Conservation (phyloP, 2,888 invertebrate genomes). For the Zygogramma bicolorata region DNA sequence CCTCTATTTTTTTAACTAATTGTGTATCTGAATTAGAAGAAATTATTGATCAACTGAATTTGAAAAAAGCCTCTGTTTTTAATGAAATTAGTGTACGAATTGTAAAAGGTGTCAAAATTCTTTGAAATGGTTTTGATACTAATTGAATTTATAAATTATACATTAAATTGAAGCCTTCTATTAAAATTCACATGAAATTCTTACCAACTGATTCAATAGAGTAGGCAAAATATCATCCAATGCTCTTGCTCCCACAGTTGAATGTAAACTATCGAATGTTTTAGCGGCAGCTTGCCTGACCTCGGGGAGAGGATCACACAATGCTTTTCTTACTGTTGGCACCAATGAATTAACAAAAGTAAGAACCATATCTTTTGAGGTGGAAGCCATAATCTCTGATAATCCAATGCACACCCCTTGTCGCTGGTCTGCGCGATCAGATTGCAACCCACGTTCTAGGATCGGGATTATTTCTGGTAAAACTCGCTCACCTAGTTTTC, state of each 20-base stretch:
- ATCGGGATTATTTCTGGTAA: conserved; percentile 98
- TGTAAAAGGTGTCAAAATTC: no score
- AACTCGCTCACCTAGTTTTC: conserved; percentile 97
- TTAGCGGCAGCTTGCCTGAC: conserved; percentile 95
- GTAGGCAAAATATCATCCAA: conserved; percentile 96
- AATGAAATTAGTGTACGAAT: no score
- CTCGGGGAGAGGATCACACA: conserved; percentile 93
- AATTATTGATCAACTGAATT: no score
- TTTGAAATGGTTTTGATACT: no score
- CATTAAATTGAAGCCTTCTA: no score
- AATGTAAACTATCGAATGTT: conserved; percentile 96
- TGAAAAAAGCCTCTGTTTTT: no score
- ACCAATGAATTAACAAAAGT: conserved; percentile 89
- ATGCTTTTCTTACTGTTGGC: conserved; percentile 94
- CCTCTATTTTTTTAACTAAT: no score
- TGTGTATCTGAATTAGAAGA: no score
- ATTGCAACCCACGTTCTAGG: conserved; percentile 91
- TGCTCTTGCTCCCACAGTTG: conserved; percentile 92
- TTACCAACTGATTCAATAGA: conserved; percentile 83
- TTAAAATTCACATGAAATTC: no score
- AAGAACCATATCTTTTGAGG: conserved; percentile 93
- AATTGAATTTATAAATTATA: no score
- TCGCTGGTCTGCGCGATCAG: conserved; percentile 92
- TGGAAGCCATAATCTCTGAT: conserved; percentile 97
- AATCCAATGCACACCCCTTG: conserved; percentile 99